Evolutionary conservation across 2,888 invertebrate species (phyloP).

Genomic region (Ypsolopha sequella): DNA sequence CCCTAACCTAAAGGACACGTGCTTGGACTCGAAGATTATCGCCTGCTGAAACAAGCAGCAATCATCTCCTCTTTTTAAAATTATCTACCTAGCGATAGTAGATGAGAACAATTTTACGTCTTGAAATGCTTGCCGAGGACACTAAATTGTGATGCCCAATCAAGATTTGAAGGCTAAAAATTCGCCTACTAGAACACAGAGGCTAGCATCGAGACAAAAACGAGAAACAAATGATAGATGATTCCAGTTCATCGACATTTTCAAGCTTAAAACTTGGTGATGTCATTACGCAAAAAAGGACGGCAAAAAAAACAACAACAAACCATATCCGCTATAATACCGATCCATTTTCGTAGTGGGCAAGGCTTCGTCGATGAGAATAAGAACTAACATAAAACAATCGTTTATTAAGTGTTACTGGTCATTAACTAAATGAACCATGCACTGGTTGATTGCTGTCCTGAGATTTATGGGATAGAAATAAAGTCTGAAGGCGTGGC

Average conservation of each 20-base stretch:
- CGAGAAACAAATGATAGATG: too few species aligned
- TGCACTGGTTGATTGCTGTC: conserved; percentile 22
- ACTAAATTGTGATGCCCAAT: too few species aligned
- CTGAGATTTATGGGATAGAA: conserved; percentile 27
- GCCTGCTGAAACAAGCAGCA: too few species aligned
- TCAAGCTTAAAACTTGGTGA: background rate
- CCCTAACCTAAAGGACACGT: background rate
- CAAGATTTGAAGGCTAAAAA: too few species aligned
- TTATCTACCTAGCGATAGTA: too few species aligned
- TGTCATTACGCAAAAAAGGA: background rate
- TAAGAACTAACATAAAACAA: background rate
- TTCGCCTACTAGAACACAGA: too few species aligned
- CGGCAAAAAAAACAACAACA: background rate
- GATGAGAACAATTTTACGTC: too few species aligned
- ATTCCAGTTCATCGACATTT: background rate
- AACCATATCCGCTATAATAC: background rate
- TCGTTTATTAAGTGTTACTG: conserved; percentile 15
- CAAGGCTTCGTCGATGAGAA: background rate
- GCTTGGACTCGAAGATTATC: background rate
- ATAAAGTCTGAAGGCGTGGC: conserved; percentile 39
- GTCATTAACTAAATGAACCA: conserved; percentile 27
- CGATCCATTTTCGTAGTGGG: background rate
- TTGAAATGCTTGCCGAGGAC: too few species aligned
- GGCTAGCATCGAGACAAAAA: too few species aligned
- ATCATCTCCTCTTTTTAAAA: too few species aligned